Evolutionary conservation across 2,888 invertebrate species (phyloP).

Genomic region (Peribatodes rhomboidaria): DNA sequence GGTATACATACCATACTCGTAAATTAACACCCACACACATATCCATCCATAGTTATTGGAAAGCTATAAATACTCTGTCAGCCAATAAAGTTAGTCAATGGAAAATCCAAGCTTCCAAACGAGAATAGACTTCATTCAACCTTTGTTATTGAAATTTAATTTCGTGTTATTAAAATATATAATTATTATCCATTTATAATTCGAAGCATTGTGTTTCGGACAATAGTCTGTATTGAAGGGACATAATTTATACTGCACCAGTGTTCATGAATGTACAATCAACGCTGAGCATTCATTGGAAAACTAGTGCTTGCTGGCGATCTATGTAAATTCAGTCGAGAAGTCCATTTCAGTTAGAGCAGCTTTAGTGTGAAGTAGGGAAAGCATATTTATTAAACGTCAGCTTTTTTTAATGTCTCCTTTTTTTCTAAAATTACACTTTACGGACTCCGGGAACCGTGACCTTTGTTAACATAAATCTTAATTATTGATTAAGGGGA

Average conservation of each 20-base stretch:
- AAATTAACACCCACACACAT: background rate
- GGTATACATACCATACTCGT: background rate
- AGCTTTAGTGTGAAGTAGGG: background rate
- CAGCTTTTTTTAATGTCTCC: background rate
- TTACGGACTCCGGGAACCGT: no score
- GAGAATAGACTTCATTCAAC: slow-evolving; percentile 22
- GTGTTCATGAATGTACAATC: slow-evolving; percentile 52
- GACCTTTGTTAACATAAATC: no score
- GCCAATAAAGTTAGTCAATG: slow-evolving; percentile 11
- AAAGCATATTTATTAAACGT: background rate
- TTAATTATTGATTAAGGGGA: no score
- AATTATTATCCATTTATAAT: slow-evolving; percentile 57
- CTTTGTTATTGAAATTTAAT: slow-evolving; percentile 40
- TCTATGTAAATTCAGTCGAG: slow-evolving; percentile 20
- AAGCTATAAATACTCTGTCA: slow-evolving; percentile 4
- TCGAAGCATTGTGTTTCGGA: slow-evolving; percentile 53
- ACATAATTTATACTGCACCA: slow-evolving; percentile 58
- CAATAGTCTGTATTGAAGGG: slow-evolving; percentile 56
- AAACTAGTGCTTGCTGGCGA: slow-evolving; percentile 27
- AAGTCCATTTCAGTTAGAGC: background rate
- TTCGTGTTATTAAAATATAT: slow-evolving; percentile 54
- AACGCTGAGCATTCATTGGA: slow-evolving; percentile 31
- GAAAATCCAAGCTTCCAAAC: slow-evolving; percentile 9
- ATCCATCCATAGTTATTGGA: background rate
- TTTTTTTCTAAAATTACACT: no score